Evolutionary conservation across 2,797 vertebrate genomes (phyloP), one percentile per base, ranked within the genome.

Genomic region (Rachycentron canadum): DNA sequence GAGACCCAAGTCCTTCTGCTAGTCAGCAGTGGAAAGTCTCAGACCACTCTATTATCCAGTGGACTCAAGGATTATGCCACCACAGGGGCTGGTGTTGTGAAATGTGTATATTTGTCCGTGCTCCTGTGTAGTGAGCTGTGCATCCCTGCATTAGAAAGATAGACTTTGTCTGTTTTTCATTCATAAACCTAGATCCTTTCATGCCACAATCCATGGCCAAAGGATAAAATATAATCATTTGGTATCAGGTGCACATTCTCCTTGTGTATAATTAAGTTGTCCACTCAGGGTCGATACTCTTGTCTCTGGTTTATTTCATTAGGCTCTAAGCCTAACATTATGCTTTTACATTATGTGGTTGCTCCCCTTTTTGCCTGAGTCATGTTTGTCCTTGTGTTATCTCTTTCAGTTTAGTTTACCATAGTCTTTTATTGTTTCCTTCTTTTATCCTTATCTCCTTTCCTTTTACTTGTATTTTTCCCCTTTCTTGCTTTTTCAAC

Each of bases 221-320:
- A 85, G 84, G 81, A 88, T 91, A 68, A 88, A 81, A 89, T 85
- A 74, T 71, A 85, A 84, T 88, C 69, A 78, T 28, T 28, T 61
- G 65, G 69, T 91, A 88, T 94, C 69, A 47, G 82, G 91, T 87
- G 78, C 88, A 89, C 81, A 79, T 88, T 88, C 88, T 86, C 85
- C 84, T 74, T 79, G 69, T 77, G 73, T 91, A 78, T 95, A 92
- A 95, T 95, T 91, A 93, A 91, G 89, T 92, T 94, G 92, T 92
- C 89, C 89, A 89, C 90, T 93, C 78, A 61, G 61, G 90, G 82
- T 94, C 94, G 76, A 90, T 94, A 86, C 65, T 78, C 74, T 67
- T 69, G 88, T 92, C 90, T 91, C 83, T 79, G 77, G 75, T 86
- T 92, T 87, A 88, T 93, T 90, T 89, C 66, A 89, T 91, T 88